These are phyloP conservation scores for Agrenia bidenticulata DNA, from an alignment of 2,888 invertebrate species.

Conservation along the genomic window DNA sequence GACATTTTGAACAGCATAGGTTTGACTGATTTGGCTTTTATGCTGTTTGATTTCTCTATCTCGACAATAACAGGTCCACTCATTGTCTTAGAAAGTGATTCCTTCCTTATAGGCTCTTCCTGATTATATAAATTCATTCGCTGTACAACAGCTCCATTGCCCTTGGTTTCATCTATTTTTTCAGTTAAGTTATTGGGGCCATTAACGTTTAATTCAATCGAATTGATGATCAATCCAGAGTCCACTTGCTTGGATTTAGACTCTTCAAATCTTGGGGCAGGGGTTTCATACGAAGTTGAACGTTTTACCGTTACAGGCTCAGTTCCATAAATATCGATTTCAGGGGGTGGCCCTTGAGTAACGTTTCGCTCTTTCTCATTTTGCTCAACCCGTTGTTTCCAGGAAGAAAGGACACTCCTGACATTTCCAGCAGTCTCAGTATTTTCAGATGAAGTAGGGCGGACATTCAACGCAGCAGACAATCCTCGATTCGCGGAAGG, in stretches of 20 bases:
- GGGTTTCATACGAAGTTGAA: background rate
- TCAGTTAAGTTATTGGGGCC: background rate
- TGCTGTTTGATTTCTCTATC: background rate
- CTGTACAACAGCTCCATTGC: background rate
- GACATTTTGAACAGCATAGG: conserved; percentile 34
- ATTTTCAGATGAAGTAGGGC: conserved; percentile 10
- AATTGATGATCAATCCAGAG: too few relatives aligned
- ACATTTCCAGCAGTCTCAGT: conserved; percentile 25
- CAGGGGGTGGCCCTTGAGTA: conserved; percentile 36
- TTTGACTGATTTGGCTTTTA: conserved; percentile 15
- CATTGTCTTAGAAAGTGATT: background rate
- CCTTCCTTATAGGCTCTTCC: background rate
- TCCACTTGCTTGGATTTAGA: too few relatives aligned
- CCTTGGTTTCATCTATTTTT: too few relatives aligned
- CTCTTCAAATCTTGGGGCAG: too few relatives aligned
- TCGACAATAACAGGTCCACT: background rate
- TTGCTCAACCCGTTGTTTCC: conserved; percentile 47
- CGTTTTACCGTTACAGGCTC: background rate
- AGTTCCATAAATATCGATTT: conserved; percentile 43
- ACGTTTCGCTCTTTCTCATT: conserved; percentile 32
- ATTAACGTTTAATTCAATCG: too few relatives aligned
- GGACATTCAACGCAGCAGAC: conserved; percentile 30
- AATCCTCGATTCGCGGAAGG: conserved; percentile 14
- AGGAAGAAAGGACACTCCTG: conserved; percentile 42
- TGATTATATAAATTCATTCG: background rate